A percentile compares a stretch with the other conserved stretches of the same genome.
Evolutionary conservation across 2,113 vertebrate genomes (phyloP).

Genomic region (Dicrurus megarhynchus): DNA sequence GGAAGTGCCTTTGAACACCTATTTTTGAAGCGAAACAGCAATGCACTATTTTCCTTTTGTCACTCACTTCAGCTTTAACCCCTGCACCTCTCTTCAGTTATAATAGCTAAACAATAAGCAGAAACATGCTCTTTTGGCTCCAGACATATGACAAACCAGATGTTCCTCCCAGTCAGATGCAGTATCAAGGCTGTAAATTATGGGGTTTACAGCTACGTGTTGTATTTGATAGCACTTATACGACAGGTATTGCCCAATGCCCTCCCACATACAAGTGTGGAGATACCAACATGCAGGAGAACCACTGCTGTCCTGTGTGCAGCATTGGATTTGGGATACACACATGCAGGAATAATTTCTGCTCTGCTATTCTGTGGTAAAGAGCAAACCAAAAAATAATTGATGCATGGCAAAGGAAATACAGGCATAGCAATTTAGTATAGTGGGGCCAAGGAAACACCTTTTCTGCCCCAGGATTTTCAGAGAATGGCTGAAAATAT

Average conservation of each 20-base stretch:
- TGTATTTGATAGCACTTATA: background rate
- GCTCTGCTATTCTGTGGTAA: background rate
- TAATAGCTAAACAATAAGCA: background rate
- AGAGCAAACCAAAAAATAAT: background rate
- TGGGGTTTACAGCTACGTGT: background rate
- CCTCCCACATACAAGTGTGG: background rate
- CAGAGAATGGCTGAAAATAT: background rate
- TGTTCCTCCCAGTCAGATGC: background rate
- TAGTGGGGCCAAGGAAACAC: background rate
- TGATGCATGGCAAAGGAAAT: background rate
- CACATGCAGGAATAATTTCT: background rate
- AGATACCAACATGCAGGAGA: background rate
- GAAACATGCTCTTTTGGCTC: background rate
- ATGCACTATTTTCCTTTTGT: background rate
- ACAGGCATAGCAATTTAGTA: background rate
- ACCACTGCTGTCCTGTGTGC: background rate
- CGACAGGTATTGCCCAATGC: background rate
- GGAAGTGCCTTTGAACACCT: background rate
- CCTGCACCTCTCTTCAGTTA: background rate
- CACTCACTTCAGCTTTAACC: conserved; percentile 36
- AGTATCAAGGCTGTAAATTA: background rate
- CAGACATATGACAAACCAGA: background rate
- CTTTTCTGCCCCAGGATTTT: background rate
- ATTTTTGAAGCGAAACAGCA: background rate
- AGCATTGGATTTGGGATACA: background rate